Evolutionary conservation across 30 jellyfish, hydroid and myxozoan species (phyloP).

Genomic region (Aurelia coerulea): DNA sequence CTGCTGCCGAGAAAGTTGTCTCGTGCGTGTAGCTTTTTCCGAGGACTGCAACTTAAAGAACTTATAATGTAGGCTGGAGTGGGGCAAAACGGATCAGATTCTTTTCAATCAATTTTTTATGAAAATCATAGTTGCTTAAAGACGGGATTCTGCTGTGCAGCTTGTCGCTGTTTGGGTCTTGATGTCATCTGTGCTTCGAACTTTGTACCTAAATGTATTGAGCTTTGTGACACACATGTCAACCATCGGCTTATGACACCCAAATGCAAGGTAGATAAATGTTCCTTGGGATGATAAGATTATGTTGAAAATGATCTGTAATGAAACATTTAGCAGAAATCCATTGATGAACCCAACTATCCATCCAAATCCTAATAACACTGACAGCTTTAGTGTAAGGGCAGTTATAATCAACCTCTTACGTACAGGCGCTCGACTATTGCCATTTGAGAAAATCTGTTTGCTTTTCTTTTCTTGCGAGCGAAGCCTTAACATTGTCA

Average conservation of each 20-base stretch:
- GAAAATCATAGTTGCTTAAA: no score
- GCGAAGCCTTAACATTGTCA: constrained; percentile 34
- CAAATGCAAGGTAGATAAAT: constrained; percentile 21
- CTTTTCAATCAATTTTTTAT: no score
- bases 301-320: not conserved
- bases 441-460: constrained; percentile 9
- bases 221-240: no score
- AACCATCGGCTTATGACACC: constrained; percentile 13
- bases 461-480: constrained; percentile 5
- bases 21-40: no score
- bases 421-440: constrained; percentile 21
- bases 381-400: constrained; percentile 42
- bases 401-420: constrained; percentile 23
- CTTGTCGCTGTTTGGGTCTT: no score
- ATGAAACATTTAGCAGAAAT: not conserved
- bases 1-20: no score
- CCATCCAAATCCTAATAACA: constrained; percentile 64
- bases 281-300: constrained; percentile 39
- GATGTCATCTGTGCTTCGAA: no score
- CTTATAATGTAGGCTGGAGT: no score
- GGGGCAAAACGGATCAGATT: no score
- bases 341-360: constrained; percentile 37
- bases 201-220: no score
- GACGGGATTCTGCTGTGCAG: no score
- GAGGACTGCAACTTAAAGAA: no score